These are phyloP conservation scores for Malurus cyaneus DNA, from an alignment of 2,113 vertebrate species.

Conservation along the genomic window DNA sequence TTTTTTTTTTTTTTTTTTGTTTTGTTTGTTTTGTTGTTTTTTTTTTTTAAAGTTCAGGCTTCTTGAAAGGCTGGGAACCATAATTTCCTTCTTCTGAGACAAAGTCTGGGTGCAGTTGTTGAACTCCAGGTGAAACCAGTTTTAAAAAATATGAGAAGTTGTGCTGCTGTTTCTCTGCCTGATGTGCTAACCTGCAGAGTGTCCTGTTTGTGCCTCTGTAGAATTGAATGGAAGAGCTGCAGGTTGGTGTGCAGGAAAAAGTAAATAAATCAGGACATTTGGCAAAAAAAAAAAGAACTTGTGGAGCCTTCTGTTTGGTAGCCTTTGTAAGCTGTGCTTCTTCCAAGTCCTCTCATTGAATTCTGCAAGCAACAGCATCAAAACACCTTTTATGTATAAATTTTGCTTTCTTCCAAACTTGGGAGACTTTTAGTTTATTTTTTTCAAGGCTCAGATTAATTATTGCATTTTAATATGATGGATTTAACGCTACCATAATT, in stretches of 20 bases:
- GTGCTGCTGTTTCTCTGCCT: not conserved
- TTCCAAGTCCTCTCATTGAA: not conserved
- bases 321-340: not conserved
- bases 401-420: not conserved
- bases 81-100: not conserved
- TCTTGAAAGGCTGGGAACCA: not conserved
- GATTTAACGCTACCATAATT: not conserved
- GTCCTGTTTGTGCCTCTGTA: not conserved
- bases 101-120: not conserved
- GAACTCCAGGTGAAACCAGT: not conserved
- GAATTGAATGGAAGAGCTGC: not conserved
- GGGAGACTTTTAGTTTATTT: not conserved
- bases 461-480: not conserved
- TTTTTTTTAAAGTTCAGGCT: not conserved
- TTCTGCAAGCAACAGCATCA: not conserved
- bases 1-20: no score
- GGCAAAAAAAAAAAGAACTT: not conserved
- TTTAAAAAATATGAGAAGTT: not conserved
- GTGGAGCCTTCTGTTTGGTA: not conserved
- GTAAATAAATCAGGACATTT: not conserved
- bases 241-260: not conserved
- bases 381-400: not conserved
- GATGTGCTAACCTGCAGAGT: not conserved
- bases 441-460: not conserved
- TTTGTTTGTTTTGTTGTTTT: not conserved